These are phyloP conservation scores for Coenonympha glycerion DNA, from an alignment of 2,888 invertebrate genomes.

Conservation along the genomic window DNA sequence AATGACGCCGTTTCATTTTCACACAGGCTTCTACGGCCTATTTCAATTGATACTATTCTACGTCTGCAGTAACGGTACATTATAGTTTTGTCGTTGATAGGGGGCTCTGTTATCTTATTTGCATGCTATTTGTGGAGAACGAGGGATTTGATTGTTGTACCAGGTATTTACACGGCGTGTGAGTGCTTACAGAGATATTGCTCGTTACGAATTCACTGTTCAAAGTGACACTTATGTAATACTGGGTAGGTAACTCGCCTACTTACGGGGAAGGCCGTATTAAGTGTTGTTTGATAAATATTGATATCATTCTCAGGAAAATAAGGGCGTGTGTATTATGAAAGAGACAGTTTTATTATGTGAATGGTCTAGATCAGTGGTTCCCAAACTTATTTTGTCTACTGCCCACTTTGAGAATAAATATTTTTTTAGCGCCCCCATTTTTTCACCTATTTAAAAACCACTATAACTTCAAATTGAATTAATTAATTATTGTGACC, in stretches of 20 bases:
- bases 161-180: constrained; percentile 35
- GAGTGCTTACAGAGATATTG: constrained; percentile 22
- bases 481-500: too few relatives aligned
- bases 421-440: too few relatives aligned
- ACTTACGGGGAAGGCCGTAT: constrained; percentile 2
- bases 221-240: constrained; percentile 26
- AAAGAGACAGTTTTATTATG: constrained; percentile 1
- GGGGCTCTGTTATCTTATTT: constrained; percentile 41
- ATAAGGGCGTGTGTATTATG: not conserved
- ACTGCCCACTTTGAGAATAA: too few relatives aligned
- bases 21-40: constrained; percentile 22
- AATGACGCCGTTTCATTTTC: constrained; percentile 30
- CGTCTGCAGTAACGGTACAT: constrained; percentile 44
- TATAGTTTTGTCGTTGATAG: constrained; percentile 38
- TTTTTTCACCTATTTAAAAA: too few relatives aligned
- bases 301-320: constrained; percentile 1
- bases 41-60: constrained; percentile 26
- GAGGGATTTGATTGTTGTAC: constrained; percentile 39
- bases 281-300: not conserved
- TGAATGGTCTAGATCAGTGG: not conserved
- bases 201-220: constrained; percentile 5
- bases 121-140: constrained; percentile 43
- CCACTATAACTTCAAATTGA: too few relatives aligned
- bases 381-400: too few relatives aligned
- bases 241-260: too few relatives aligned